Evolutionary conservation across 2,888 invertebrate species (phyloP), one percentile per base, ranked within the genome.

Genomic region (Erebia ligea): DNA sequence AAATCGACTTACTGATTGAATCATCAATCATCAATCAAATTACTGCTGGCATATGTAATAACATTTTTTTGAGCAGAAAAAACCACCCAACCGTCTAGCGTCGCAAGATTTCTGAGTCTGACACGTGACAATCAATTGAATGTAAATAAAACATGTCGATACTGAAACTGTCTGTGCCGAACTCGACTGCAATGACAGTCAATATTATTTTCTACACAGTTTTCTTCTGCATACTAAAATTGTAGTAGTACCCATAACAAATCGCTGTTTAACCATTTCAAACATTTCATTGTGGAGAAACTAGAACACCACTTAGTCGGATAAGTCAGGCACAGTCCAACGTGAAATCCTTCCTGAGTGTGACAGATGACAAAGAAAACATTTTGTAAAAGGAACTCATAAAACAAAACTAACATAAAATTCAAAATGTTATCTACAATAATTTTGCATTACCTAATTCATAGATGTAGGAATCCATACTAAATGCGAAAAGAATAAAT

Each of bases 41-140:
- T 42, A 9, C 11, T 42, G 1, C 11, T 42, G 11, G 34, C 34
- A 6, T 34, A 42, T 1, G 5, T 42, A 42, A 42, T 42, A 42
- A 42, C 42, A 42, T 42, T 42, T 42, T 42, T 42, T 42, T 42
- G 10, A 9, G 9, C 42, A 42, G 42, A 11, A 9, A 42, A 52
- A 56, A 13, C 19, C 56, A 21, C 11, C 1, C 21, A 21, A 21
- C 5, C n/a, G n/a, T n/a, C 50, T 56, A 2, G 4, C 21, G 56
- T 56, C 56, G 52, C 17, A 15, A 48, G 17, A 62, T 21, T 62
- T 8, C 19, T 48, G 61, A 62, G 13, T 21, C 21, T 40, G 58
- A 59, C 58, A 62, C 6, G 19, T 62, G 45, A 62, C 61, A 62
- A 45, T 45, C 61, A 62, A 45, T 61, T 42, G 2, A 61, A 42